Conservation (phyloP, 2,797 vertebrate species). For the Morus bassanus region DNA sequence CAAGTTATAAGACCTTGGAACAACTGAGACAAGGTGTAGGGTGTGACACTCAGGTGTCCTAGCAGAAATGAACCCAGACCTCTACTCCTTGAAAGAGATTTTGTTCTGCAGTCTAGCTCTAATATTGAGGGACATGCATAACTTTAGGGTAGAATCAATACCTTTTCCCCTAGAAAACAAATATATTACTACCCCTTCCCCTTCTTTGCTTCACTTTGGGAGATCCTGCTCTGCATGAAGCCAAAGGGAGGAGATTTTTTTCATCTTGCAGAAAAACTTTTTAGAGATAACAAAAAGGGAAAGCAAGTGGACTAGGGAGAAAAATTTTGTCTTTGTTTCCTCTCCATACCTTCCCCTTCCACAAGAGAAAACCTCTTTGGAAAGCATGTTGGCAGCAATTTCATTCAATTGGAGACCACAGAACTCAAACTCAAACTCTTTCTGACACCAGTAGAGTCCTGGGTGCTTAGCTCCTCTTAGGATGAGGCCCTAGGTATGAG, state of each 20-base stretch:
- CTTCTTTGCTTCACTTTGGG: background rate
- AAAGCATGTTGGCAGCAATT: background rate
- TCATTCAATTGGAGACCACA: background rate
- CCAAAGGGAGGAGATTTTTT: background rate
- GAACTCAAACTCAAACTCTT: background rate
- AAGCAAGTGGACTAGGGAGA: background rate
- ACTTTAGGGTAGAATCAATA: background rate
- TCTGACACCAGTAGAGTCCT: background rate
- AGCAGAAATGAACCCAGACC: background rate
- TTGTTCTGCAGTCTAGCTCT: background rate
- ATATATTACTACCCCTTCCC: background rate
- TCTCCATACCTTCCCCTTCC: background rate
- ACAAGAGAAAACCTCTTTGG: background rate
- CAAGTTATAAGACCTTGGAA: background rate
- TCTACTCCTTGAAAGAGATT: background rate
- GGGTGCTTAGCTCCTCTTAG: background rate
- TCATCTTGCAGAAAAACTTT: background rate
- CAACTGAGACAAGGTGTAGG: background rate
- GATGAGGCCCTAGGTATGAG: background rate
- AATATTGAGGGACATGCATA: background rate
- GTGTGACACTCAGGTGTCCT: background rate
- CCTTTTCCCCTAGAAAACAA: background rate
- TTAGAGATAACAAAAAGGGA: background rate
- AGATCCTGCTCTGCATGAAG: background rate
- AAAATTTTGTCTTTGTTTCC: background rate